Conservation (phyloP, 2,888 invertebrate species). For the Capitulum mitella region DNA sequence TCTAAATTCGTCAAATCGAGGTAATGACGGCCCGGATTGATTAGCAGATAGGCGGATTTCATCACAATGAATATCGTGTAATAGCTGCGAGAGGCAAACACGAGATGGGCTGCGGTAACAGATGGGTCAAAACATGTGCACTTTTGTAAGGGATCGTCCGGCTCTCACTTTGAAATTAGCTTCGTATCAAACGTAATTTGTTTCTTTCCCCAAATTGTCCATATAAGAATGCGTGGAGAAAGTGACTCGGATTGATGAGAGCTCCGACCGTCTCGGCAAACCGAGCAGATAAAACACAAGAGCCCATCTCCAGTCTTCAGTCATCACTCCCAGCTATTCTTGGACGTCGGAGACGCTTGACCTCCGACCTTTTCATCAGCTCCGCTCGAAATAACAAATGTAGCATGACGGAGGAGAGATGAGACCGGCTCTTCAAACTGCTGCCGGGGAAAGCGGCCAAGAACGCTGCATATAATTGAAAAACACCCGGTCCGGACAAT, state of each 20-base stretch:
- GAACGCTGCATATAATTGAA: not conserved
- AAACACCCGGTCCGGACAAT: not conserved
- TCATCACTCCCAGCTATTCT: not conserved
- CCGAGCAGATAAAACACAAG: not conserved
- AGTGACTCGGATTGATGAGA: not conserved
- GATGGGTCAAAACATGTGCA: not conserved
- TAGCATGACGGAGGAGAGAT: not conserved
- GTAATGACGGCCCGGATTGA: too few species aligned
- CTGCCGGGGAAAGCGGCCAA: not conserved
- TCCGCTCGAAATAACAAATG: not conserved
- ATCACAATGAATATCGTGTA: too few species aligned
- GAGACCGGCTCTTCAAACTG: not conserved
- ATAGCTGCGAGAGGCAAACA: not conserved
- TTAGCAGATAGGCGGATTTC: too few species aligned
- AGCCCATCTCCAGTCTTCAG: not conserved
- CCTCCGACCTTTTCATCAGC: not conserved
- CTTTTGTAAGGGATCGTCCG: not conserved
- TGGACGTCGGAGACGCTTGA: not conserved
- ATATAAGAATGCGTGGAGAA: not conserved
- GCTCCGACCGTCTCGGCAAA: not conserved
- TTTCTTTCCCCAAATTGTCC: not conserved
- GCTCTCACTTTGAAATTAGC: constrained; percentile 7
- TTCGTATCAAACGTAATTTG: not conserved
- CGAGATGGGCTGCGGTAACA: not conserved
- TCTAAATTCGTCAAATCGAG: too few species aligned